Percentiles rank a stretch among this genome's conserved stretches.
These are phyloP conservation scores for Drosophila sechellia DNA, from an alignment of 1,140 invertebrate genomes.

Conservation along the genomic window DNA sequence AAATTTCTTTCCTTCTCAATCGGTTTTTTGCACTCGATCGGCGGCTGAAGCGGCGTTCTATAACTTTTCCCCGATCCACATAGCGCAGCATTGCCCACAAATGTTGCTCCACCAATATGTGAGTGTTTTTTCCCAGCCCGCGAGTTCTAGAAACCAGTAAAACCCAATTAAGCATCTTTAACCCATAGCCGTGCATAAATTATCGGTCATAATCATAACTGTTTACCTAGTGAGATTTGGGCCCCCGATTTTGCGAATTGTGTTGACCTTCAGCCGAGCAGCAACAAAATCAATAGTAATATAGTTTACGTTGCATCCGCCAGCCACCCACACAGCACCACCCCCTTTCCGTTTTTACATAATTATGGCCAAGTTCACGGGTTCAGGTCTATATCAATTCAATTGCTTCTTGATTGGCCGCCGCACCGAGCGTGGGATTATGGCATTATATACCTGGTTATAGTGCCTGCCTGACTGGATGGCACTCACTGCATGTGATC, in stretches of 20 bases:
- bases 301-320: constrained; percentile 54
- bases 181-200: constrained; percentile 50
- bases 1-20: constrained; percentile 66
- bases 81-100: constrained; percentile 65
- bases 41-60: constrained; percentile 43
- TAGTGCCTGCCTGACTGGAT: constrained; percentile 10
- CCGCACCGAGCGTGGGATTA: constrained; percentile 21
- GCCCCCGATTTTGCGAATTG: constrained; percentile 29
- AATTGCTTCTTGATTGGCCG: constrained; percentile 25
- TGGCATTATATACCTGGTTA: constrained; percentile 6
- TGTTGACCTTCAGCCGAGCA: constrained; percentile 68
- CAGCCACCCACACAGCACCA: not conserved
- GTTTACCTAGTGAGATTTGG: constrained; percentile 54
- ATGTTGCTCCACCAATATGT: constrained; percentile 74
- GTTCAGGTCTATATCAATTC: constrained; percentile 22
- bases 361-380: constrained; percentile 31
- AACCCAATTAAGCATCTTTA: constrained; percentile 24
- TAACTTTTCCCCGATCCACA: constrained; percentile 32
- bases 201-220: constrained; percentile 48
- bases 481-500: constrained; percentile 19
- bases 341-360: constrained; percentile 32
- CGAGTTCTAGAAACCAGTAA: not conserved
- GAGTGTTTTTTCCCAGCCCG: constrained; percentile 33
- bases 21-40: constrained; percentile 28
- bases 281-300: constrained; percentile 81